Base-by-base conservation (phyloP, 1,140 invertebrate genomes). In the Sitophilus oryzae region DNA sequence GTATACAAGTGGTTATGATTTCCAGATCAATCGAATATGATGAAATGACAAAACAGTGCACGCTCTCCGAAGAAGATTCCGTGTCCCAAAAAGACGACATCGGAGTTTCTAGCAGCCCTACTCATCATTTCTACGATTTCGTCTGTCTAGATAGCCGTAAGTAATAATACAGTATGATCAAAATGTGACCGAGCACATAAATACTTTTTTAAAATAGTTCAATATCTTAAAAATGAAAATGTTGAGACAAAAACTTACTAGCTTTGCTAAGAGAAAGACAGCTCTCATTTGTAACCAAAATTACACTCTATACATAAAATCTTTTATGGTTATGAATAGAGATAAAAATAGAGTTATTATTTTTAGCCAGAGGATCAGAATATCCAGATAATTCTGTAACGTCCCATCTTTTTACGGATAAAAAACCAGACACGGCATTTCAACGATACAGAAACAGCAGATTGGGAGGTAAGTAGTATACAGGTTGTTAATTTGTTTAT, bases 21-120 rank as follows among this genome's bases (percentile, higher is more conserved):
- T 92, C 88, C 67, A 84, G 89, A 16, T 91, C 90, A 4, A 84
- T 93, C n/a, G 89, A 91, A 64, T 93, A 89, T 66, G 89, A 93
- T 64, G 87, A 90, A 54, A 84, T 88, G 74, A 88, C 85, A 1
- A 81, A 83, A 56, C 82, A 87, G 50, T 94, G 91, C 59, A 84
- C 89, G 3, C 77, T 93, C 6, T 91, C 88, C 1, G 89, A 92
- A 70, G 91, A 94, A 71, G 90, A 93, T 69, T 91, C 88, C 0
- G 82, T 89, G 6, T 91, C 88, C 0, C 87, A 90, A 66, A 87
- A 88, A 67, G 86, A 90, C 65, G 86, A 91, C 66, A 81, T 91
- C 60, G 85, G 85, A 43, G 81, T 85, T 18, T 89, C 84, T 69
- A 88, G 79, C 62, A 88, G 85, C 64, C 83, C 85, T 3, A 87